Percentiles rank a stretch among this genome's conserved stretches.
phyloP scores from a whole-genome alignment of 2,113 vertebrate genomes.

The Maccullochella peelii region DNA sequence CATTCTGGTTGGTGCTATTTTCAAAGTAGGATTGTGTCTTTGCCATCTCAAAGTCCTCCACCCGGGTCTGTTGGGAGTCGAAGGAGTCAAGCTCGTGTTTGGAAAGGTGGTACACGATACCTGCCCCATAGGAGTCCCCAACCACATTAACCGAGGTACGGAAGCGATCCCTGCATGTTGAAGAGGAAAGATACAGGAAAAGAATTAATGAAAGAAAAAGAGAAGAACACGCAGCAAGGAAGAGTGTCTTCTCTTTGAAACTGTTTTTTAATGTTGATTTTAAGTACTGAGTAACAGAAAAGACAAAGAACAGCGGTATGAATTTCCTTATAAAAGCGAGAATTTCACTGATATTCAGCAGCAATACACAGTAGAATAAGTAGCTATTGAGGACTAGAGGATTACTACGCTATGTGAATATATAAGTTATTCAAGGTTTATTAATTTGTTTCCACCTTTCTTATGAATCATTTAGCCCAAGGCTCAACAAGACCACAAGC shows the following conservation, averaged over 20 bases:
- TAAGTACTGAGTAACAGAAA: not conserved
- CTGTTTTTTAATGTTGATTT: not conserved
- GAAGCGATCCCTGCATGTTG: conserved; percentile 91
- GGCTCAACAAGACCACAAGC: not conserved
- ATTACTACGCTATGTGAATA: not conserved
- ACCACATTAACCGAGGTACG: conserved; percentile 98
- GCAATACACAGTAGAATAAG: not conserved
- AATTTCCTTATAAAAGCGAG: not conserved
- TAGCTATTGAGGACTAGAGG: not conserved
- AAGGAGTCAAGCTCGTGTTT: conserved; percentile 92
- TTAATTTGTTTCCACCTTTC: not conserved
- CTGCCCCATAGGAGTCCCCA: conserved; percentile 97
- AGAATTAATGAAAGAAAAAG: not conserved
- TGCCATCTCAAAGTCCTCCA: conserved; percentile 94
- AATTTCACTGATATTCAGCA: not conserved
- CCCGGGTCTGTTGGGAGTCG: conserved; percentile 89
- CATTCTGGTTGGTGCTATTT: conserved; percentile 95
- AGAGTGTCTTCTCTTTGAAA: not conserved
- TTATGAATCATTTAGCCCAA: not conserved
- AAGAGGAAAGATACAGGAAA: not conserved
- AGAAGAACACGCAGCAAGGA: no score
- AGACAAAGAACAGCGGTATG: not conserved
- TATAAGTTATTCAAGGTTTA: not conserved
- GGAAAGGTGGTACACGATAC: conserved; percentile 97
- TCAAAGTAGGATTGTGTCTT: conserved; percentile 94